Evolutionary conservation across 2,888 invertebrate genomes (phyloP), one percentile per base, ranked within the genome.

Genomic region (Fragum whitleyi): DNA sequence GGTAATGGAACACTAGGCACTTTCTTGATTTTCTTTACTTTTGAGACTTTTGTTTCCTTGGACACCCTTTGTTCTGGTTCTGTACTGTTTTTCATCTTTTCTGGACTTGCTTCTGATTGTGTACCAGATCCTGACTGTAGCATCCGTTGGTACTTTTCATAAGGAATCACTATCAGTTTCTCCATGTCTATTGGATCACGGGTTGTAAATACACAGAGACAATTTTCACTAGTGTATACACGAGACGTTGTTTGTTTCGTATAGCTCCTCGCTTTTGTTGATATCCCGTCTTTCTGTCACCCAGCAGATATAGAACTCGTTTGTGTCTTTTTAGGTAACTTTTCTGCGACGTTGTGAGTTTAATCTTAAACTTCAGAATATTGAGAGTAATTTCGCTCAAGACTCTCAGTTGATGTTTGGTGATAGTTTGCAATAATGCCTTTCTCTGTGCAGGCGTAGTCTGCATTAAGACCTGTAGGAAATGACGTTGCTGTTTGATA

Each of bases 371-470:
- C 29, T 39, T 21, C 19, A 75, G 36, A 47, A 75, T 42, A 26
- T 75, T 75, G 59, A 67, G 42, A n/a, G 67, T 59, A 32, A 79
- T 75, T 53, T 80, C 67, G 23, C 59, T 29, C 16, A 80, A 21
- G 2, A 57, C 74, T 77, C 71, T 70, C 61, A 81, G 23, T 68
- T 81, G 81, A 14, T 23, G 42, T 53, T 62, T 62, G 16, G 76
- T 67, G 21, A 76, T 53, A 7, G 77, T 77, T 11, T 57, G 42
- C 28, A 81, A 53, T 16, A 81, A 53, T 16, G 71, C 74, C 65
- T 73, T 73, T 39, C 80, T 77, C 28, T 81, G 81, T 21, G 53
- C 23, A 2, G 62, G 16, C 14, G 47, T 32, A 16, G 76, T 67
- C 16, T 76, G 19, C 23, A 82, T 51, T 14, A 76, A 53, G 11